Evolutionary conservation across 1,140 invertebrate species (phyloP).

Genomic region (Proales similis): DNA sequence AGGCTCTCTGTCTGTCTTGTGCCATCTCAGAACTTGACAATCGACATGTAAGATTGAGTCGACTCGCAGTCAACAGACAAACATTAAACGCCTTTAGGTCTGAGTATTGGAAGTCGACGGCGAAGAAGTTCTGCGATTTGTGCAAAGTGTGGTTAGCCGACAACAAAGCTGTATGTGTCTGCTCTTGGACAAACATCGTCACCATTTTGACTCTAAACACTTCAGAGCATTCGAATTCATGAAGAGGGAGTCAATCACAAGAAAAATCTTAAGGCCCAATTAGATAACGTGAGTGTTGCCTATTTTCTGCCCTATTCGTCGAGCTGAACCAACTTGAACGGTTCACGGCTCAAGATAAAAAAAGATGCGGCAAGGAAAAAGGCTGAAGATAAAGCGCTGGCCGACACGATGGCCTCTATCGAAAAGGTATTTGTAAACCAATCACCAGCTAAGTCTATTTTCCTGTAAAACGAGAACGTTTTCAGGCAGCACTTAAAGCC

Average conservation of each 20-base stretch:
- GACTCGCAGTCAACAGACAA: background rate
- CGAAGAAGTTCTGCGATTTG: conserved; percentile 88
- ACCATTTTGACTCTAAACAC: background rate
- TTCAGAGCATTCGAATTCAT: conserved; percentile 36
- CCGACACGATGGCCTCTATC: conserved; percentile 22
- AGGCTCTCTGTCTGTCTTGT: background rate
- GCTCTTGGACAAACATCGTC: background rate
- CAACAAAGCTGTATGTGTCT: conserved; percentile 75
- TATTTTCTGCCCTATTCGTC: too few relatives aligned
- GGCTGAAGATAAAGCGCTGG: conserved; percentile 12
- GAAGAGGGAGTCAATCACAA: conserved; percentile 29
- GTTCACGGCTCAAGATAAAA: conserved; percentile 8
- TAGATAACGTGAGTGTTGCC: conserved; percentile 27
- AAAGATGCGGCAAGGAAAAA: conserved; percentile 20
- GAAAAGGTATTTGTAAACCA: conserved; percentile 4
- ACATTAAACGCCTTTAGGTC: conserved; percentile 56
- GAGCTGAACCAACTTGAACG: background rate
- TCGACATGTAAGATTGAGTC: background rate
- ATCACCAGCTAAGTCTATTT: background rate
- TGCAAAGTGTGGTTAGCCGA: conserved; percentile 97
- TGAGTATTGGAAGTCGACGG: conserved; percentile 93
- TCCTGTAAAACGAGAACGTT: background rate
- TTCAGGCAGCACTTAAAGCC: conserved; percentile 1
- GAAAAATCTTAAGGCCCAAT: background rate
- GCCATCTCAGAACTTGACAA: background rate